Evolutionary conservation across 2,113 vertebrate genomes (phyloP), one percentile per base, ranked within the genome.

Genomic region (Myrmecobius fasciatus): DNA sequence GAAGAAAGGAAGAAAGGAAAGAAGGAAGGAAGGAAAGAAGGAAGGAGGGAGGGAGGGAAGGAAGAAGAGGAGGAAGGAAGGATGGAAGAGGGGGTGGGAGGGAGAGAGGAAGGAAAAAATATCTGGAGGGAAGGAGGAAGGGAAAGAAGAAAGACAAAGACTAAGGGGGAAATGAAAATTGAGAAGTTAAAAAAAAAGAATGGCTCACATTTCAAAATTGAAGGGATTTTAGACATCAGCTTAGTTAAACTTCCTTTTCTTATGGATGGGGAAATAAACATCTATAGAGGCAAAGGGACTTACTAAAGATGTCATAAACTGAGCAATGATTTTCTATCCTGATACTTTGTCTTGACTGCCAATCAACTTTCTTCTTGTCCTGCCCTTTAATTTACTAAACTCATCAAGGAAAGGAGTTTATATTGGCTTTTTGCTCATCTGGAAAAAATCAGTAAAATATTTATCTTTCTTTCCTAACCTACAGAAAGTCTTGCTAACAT

Each of bases 31-130:
- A 8, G 8, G 54, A 56, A 9, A 26, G 8, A 56, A 31, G 3
- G 54, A 56, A 8, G 2, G 26, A 56, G 2, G 9, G 26, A 28
- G 8, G 9, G 26, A 8, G 4, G 12, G 2, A 6, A 5, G 5
- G 36, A 3, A 7, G 28, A 10, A 4, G 12, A 3, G 25, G 2
- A 14, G 31, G 11, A 5, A 5, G 12, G 3, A 4, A 10, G 12
- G 1, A 22, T 2, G 2, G 17, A 20, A 20, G 17, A 53, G 22
- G 5, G 3, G 36, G 52, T 11, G 4, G 1, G 12, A 17, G 3
- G 14, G 3, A 36, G 12, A 26, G 8, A 28, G 2, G 7, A 56
- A 31, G 3, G 56, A 60, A 3, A 5, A 10, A 60, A 31, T 48
- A 48, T 48, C 7, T 48, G 11, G 2, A 60, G 31, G 11, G 28